A percentile compares a stretch with the other conserved stretches of the same genome.
phyloP scores from a whole-genome alignment of 1,140 invertebrate genomes.

The Phenacoccus solenopsis region DNA sequence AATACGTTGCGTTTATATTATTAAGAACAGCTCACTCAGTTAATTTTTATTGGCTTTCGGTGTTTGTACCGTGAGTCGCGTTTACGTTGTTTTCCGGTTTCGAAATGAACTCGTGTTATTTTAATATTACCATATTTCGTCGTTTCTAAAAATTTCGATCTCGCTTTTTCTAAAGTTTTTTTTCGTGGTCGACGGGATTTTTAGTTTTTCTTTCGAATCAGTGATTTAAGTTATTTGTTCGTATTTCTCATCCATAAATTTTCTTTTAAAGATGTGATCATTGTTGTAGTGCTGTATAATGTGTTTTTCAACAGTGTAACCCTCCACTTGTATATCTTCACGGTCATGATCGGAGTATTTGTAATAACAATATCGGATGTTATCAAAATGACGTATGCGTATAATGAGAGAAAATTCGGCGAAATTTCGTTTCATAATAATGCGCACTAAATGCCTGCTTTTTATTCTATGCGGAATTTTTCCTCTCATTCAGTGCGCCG shows the following conservation, averaged over 20 bases:
- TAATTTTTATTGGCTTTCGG: not conserved
- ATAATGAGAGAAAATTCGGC: not conserved
- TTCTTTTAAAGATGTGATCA: not conserved
- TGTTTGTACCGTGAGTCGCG: not conserved
- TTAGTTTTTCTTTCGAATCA: not conserved
- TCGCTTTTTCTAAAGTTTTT: not conserved
- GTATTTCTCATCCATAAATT: no score
- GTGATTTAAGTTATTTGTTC: not conserved
- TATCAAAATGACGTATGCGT: not conserved
- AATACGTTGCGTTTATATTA: not conserved
- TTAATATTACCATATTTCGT: not conserved
- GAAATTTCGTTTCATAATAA: not conserved
- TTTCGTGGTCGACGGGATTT: not conserved
- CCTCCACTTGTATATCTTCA: no score
- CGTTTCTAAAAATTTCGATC: not conserved
- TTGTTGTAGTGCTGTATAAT: not conserved
- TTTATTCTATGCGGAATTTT: not conserved
- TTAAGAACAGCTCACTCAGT: conserved; percentile 1
- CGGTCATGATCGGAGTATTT: not conserved
- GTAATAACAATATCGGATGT: not conserved
- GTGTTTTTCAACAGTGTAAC: conserved; percentile 1
- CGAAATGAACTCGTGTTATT: not conserved
- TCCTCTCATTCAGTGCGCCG: not conserved
- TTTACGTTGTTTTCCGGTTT: not conserved
- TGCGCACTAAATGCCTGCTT: not conserved